These are phyloP conservation scores for Blastomussa wellsi DNA, from an alignment of 92 coral and sea anemone genomes.

Conservation along the genomic window DNA sequence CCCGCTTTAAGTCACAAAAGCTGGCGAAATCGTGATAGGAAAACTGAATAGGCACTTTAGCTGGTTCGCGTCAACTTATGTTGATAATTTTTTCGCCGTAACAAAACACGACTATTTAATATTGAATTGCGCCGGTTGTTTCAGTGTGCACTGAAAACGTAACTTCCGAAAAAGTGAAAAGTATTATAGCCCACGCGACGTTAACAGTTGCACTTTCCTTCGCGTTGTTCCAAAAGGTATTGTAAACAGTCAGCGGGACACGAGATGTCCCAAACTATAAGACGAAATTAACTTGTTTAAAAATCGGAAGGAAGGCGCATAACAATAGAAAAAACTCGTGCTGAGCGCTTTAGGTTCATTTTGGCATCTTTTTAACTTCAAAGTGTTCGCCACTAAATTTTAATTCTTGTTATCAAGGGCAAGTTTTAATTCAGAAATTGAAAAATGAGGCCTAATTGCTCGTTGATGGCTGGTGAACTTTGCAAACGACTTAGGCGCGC, in stretches of 20 bases:
- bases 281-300: conserved; percentile 47
- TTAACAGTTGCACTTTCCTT: conserved; percentile 1
- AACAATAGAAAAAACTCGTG: conserved; percentile 27
- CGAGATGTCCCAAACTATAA: conserved; percentile 11
- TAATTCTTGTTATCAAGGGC: conserved; percentile 23
- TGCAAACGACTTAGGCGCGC: background rate
- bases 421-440: conserved; percentile 32
- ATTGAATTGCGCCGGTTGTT: conserved; percentile 19
- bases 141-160: background rate
- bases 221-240: conserved; percentile 34
- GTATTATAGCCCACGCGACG: conserved; percentile 35
- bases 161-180: conserved; percentile 33
- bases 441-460: conserved; percentile 9
- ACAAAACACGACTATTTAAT: conserved; percentile 24
- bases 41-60: background rate
- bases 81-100: conserved; percentile 23
- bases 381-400: conserved; percentile 37
- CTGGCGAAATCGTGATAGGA: background rate
- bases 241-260: conserved; percentile 23
- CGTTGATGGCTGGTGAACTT: conserved; percentile 1
- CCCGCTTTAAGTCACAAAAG: conserved; percentile 27
- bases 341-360: conserved; percentile 38
- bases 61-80: background rate
- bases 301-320: conserved; percentile 40
- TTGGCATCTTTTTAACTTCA: conserved; percentile 29